Base-by-base conservation (phyloP, 2,113 vertebrate genomes). In the Periophthalmus modestus region DNA sequence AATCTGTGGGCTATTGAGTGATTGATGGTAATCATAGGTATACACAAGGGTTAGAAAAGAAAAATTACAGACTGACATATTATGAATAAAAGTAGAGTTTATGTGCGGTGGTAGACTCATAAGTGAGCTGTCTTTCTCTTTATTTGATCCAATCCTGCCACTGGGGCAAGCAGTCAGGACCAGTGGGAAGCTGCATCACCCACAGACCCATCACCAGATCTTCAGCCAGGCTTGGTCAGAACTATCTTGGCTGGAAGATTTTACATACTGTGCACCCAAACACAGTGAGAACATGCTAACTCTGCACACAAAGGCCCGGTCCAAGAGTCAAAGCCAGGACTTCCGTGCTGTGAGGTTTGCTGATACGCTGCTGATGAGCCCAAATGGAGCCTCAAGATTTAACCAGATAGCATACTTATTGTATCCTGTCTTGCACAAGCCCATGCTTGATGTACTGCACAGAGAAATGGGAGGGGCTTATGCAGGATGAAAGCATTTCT, bases 401-500 rank as follows among this genome's bases (percentile, higher is more conserved):
- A 21, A 57, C 2, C 5, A 10, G 54, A 57, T 9, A n/a, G 10
- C n/a, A 61, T 12, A 34, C 55, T 28, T 28, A 28, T 18, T 61
- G 14, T 14, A 33, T 59, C 21, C 69, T 28, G 28, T 28, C 28
- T 28, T 28, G 28, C 28, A 28, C 28, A 28, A 28, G 28, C 28
- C 28, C 3, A 3, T 28, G 28, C 28, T 28, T 43, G 24, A 39
- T 65, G 33, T 39, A 7, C 28, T 12, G 9, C 39, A 39, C 61
- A 39, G 18, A 65, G 1, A 15, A 36, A 65, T 34, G 18, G 61
- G 34, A 39, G 61, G 61, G 33, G 15, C 28, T 62, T 36, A 7
- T 18, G 5, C 24, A 33, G 59, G 14, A 62, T 62, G 59, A 62
- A 62, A 34, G 59, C 14, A 69, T 55, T 39, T 54, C 73, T 66